These are phyloP conservation scores for Craseonycteris thonglongyai DNA, from an alignment of 2,113 vertebrate genomes.

Conservation along the genomic window DNA sequence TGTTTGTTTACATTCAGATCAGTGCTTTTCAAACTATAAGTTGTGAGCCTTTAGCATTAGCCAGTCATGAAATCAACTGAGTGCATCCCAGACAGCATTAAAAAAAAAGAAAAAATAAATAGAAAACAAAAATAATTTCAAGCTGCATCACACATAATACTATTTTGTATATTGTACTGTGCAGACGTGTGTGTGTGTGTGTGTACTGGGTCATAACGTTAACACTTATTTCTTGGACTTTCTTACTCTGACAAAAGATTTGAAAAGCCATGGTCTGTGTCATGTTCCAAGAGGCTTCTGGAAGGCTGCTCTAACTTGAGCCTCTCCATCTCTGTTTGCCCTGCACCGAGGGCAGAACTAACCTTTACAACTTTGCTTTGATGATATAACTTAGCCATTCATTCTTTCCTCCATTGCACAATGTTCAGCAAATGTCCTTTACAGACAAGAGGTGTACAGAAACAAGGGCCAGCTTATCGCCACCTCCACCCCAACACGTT, in stretches of 20 bases:
- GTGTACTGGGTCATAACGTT: not conserved
- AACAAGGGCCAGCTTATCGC: not conserved
- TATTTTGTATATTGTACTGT: not conserved
- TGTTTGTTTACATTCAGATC: not conserved
- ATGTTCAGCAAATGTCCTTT: not conserved
- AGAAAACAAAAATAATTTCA: not conserved
- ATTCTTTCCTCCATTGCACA: not conserved
- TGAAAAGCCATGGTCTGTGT: accelerated
- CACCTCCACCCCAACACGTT: not conserved
- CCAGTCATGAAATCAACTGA: not conserved
- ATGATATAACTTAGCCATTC: not conserved
- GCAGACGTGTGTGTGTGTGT: not conserved
- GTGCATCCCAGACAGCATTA: not conserved
- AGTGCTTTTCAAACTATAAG: not conserved
- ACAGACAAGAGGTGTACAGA: not conserved
- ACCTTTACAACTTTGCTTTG: not conserved
- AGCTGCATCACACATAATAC: not conserved
- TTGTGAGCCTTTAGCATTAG: no score
- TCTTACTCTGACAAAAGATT: not conserved
- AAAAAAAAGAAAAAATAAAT: not conserved
- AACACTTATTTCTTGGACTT: not conserved
- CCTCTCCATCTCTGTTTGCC: not conserved
- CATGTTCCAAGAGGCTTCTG: not conserved
- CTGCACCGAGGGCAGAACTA: not conserved
- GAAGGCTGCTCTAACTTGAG: accelerated